Conservation (phyloP, 2,888 invertebrate species). For the Tinea semifulvella region DNA sequence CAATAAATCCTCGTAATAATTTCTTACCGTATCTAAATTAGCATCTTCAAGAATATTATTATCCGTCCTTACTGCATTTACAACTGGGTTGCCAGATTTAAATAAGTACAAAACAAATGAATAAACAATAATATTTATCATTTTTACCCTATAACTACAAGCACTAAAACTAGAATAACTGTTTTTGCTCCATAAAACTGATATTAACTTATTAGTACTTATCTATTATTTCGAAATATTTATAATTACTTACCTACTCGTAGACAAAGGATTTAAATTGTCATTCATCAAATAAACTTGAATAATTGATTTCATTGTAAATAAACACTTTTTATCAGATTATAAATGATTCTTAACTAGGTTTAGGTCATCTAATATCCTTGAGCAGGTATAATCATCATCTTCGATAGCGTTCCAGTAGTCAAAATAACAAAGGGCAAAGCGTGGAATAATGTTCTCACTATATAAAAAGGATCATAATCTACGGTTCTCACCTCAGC, state of each 20-base stretch:
- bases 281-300: not conserved
- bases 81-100: not conserved
- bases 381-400: too few relatives aligned
- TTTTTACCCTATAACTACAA: not conserved
- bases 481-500: too few relatives aligned
- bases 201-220: too few relatives aligned
- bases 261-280: too few relatives aligned
- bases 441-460: too few relatives aligned
- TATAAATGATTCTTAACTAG: not conserved
- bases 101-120: not conserved
- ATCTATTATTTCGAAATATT: too few relatives aligned
- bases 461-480: too few relatives aligned
- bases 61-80: not conserved
- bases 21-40: conserved; percentile 46
- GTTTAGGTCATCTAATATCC: not conserved
- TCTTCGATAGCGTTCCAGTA: too few relatives aligned
- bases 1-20: too few relatives aligned
- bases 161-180: not conserved
- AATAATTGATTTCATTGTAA: not conserved
- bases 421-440: too few relatives aligned
- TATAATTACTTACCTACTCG: too few relatives aligned
- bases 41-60: conserved; percentile 41
- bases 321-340: not conserved
- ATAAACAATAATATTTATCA: not conserved
- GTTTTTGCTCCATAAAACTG: too few relatives aligned